Conservation (phyloP, 2,113 vertebrate species). For the Megalops atlanticus region DNA sequence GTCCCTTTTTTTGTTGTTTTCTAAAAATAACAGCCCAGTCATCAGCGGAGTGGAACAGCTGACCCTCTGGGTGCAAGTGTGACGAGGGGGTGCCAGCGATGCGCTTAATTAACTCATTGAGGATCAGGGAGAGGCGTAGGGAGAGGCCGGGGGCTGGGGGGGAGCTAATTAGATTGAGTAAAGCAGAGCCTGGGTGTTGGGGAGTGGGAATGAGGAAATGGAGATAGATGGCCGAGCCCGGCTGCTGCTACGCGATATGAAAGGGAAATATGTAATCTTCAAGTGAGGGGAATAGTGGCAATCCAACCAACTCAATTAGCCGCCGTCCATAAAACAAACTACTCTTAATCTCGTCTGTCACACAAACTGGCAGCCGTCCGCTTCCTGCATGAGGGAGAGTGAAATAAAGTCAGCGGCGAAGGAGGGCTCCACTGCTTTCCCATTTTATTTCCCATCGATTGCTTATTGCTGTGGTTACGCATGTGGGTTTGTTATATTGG, state of each 20-base stretch:
- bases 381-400: conserved; percentile 37
- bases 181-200: conserved; percentile 46
- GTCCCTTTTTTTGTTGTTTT: conserved; percentile 60
- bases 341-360: conserved; percentile 63
- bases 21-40: conserved; percentile 69
- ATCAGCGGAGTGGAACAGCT: conserved; percentile 46
- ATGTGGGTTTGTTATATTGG: background rate
- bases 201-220: conserved; percentile 40
- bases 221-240: conserved; percentile 54
- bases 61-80: conserved; percentile 62
- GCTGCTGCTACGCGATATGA: conserved; percentile 63
- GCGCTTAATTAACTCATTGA: conserved; percentile 76
- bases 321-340: conserved; percentile 68
- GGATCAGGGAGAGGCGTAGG: conserved; percentile 36
- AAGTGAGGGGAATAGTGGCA: conserved; percentile 48
- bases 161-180: conserved; percentile 60
- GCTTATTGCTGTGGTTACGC: background rate
- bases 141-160: background rate
- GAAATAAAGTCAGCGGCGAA: background rate
- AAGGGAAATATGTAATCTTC: conserved; percentile 67
- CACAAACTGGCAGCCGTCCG: conserved; percentile 48
- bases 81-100: conserved; percentile 64
- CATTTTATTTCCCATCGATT: conserved; percentile 8
- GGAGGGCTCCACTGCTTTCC: background rate
- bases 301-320: conserved; percentile 70